phyloP scores from a whole-genome alignment of 1,140 invertebrate genomes.

The Brachionus rotundiformis region DNA sequence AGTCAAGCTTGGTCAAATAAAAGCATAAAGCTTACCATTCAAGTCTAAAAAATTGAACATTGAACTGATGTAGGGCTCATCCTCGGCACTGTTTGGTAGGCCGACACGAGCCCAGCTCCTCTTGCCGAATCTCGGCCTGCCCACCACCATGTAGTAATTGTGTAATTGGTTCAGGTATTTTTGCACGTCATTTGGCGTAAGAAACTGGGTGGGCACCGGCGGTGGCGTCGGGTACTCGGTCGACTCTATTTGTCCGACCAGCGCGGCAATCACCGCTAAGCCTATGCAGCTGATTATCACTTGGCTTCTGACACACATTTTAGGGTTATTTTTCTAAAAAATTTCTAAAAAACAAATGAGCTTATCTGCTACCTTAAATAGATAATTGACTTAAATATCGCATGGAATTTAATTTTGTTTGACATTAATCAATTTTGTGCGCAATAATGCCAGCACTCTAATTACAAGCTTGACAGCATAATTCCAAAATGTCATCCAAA shows the following conservation, averaged over 20 bases:
- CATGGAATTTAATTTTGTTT: neutral
- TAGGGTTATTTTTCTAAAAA: neutral
- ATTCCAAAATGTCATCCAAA: neutral
- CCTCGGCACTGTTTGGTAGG: neutral
- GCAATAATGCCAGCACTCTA: neutral
- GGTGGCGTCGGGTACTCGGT: constrained; percentile 49
- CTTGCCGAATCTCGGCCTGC: constrained; percentile 49
- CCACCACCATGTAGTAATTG: constrained; percentile 50
- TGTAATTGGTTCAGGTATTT: constrained; percentile 50
- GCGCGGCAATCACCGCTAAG: neutral
- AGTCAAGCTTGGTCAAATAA: neutral
- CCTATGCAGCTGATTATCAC: neutral
- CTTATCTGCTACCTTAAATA: constrained; percentile 15
- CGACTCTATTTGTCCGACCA: constrained; percentile 13
- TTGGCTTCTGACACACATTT: constrained; percentile 28
- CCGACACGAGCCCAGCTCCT: neutral
- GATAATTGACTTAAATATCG: constrained; percentile 8
- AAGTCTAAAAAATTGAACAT: neutral
- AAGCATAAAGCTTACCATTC: constrained; percentile 14
- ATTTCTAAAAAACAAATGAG: neutral
- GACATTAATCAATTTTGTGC: constrained; percentile 18
- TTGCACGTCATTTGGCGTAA: constrained; percentile 8
- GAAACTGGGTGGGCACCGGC: neutral
- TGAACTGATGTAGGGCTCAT: neutral
- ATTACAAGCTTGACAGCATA: neutral